Conservation (phyloP, 1,140 invertebrate genomes). For the Metopolophium dirhodum region DNA sequence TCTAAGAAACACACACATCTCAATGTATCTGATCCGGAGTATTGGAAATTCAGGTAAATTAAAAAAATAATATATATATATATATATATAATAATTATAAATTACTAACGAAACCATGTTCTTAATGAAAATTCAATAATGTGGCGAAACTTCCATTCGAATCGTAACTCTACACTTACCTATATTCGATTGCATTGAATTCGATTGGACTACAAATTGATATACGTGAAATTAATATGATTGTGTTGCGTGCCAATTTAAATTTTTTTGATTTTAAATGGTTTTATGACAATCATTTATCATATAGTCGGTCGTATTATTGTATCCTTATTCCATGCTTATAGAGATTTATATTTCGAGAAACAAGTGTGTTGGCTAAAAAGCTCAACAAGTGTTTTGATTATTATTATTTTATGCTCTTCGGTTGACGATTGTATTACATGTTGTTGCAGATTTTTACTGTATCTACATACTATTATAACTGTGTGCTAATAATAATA, state of each 20-base stretch:
- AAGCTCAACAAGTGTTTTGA: neutral
- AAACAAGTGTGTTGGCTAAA: neutral
- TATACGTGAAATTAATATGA: neutral
- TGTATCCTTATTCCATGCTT: neutral
- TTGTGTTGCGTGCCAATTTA: neutral
- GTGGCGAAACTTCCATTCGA: neutral
- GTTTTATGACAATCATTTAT: neutral
- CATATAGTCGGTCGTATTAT: neutral
- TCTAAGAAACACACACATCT: slow-evolving; percentile 69
- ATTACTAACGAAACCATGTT: neutral
- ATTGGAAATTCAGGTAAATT: slow-evolving; percentile 67
- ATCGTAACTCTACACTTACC: neutral
- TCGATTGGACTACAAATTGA: neutral
- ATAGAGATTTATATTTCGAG: neutral
- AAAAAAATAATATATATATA: no score
- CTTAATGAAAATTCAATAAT: neutral
- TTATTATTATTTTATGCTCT: neutral
- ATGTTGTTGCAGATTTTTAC: neutral
- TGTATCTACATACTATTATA: neutral
- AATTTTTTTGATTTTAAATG: neutral
- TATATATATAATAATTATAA: neutral
- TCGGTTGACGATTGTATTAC: neutral
- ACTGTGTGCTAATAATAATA: no score
- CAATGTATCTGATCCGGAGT: slow-evolving; percentile 66
- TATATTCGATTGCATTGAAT: no score